phyloP scores from a whole-genome alignment of 2,113 vertebrate species.

The Thamnophis sirtalis region DNA sequence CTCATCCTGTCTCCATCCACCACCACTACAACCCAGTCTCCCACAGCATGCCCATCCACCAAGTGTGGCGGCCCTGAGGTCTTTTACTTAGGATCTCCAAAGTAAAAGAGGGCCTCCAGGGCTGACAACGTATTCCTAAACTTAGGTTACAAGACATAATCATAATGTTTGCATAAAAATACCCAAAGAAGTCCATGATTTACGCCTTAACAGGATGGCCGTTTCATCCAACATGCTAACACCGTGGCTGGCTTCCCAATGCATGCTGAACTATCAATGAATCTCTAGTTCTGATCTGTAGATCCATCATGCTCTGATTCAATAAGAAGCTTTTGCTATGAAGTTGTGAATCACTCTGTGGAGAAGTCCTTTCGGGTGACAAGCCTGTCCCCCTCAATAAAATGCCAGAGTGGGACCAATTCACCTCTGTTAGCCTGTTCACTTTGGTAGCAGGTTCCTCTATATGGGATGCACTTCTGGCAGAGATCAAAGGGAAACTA shows the following conservation, averaged over 20 bases:
- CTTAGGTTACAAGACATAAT: not conserved
- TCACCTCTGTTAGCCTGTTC: not conserved
- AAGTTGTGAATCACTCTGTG: not conserved
- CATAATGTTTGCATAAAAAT: not conserved
- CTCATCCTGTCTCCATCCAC: too few species aligned
- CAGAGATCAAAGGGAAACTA: not conserved
- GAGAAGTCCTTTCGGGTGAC: not conserved
- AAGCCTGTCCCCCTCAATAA: not conserved
- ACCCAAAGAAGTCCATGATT: not conserved
- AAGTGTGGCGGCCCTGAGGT: too few species aligned
- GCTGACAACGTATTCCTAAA: conserved; percentile 14
- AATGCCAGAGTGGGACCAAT: not conserved
- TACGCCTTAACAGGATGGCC: not conserved
- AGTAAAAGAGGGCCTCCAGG: too few species aligned
- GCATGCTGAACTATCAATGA: not conserved
- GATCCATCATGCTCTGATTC: not conserved
- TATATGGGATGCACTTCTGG: not conserved
- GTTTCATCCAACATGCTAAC: not conserved
- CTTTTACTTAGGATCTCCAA: too few species aligned
- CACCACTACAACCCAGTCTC: too few species aligned
- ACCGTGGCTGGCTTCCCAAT: not conserved
- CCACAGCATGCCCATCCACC: too few species aligned
- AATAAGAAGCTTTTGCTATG: not conserved
- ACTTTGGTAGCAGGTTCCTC: not conserved
- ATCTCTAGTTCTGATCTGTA: not conserved